Percentiles rank a stretch among this genome's conserved stretches.
Evolutionary conservation across 2,797 vertebrate genomes (phyloP).

Genomic region (Poecilia gillii): DNA sequence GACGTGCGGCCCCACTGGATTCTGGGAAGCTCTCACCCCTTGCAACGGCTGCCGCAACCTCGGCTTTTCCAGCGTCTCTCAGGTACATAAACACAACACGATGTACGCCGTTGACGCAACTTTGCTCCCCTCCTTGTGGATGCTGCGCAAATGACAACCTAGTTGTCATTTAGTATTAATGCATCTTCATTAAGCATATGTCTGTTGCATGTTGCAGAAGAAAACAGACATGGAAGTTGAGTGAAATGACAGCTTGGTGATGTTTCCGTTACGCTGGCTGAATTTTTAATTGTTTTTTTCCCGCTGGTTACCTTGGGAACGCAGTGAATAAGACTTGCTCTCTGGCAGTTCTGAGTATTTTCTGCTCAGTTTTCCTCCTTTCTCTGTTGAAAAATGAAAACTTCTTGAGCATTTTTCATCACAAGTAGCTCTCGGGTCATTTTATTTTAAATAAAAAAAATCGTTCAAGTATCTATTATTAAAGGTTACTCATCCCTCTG

Average conservation of each 20-base stretch:
- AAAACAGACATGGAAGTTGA: conserved; percentile 17
- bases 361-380: conserved; percentile 20
- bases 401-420: conserved; percentile 14
- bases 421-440: conserved; percentile 5
- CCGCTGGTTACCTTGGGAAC: conserved; percentile 73
- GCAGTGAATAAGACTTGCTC: conserved; percentile 42
- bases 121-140: not conserved
- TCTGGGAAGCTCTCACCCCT: conserved; percentile 95
- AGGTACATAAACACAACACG: conserved; percentile 75
- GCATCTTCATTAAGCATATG: conserved; percentile 6
- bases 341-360: conserved; percentile 33
- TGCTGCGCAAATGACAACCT: not conserved
- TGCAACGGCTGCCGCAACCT: conserved; percentile 96
- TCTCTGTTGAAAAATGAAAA: not conserved
- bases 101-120: not conserved
- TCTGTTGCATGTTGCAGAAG: conserved; percentile 21
- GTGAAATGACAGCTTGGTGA: conserved; percentile 57
- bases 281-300: conserved; percentile 21
- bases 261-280: conserved; percentile 52
- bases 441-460: conserved; percentile 15
- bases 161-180: conserved; percentile 1
- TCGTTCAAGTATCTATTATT: conserved; percentile 17
- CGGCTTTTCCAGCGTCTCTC: conserved; percentile 89
- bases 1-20: conserved; percentile 89
- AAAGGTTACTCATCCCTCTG: conserved; percentile 19